These are phyloP conservation scores for Watersipora subatra DNA, from an alignment of 1,140 invertebrate species.

Conservation along the genomic window DNA sequence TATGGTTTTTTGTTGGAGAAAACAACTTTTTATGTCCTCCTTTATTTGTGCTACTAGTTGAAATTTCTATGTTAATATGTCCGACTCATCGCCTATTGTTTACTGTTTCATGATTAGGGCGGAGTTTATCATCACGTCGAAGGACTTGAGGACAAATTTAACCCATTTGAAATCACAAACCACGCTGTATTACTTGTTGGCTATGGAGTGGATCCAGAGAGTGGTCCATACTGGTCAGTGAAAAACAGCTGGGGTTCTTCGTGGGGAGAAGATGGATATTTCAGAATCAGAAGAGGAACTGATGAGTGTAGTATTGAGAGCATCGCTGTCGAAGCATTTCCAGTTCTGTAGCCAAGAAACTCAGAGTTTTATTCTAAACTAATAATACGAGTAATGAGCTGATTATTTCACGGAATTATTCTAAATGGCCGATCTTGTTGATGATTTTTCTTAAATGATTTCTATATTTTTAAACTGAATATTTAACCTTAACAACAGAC, in stretches of 20 bases:
- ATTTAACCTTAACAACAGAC: too few relatives aligned
- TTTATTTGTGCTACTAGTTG: too few relatives aligned
- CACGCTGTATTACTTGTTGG: conserved; percentile 37
- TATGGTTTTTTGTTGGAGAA: too few relatives aligned
- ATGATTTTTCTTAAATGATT: too few relatives aligned
- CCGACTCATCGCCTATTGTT: too few relatives aligned
- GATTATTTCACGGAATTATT: too few relatives aligned
- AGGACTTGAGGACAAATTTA: conserved; percentile 20
- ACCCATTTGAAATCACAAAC: conserved; percentile 37
- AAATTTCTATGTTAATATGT: too few relatives aligned
- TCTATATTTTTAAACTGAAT: too few relatives aligned
- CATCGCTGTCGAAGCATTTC: conserved; percentile 25
- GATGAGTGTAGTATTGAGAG: conserved; percentile 44
- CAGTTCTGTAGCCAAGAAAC: conserved; percentile 15
- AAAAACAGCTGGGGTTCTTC: conserved; percentile 45
- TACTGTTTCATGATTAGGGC: conserved; percentile 33
- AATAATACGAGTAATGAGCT: too few relatives aligned
- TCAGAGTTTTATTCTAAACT: too few relatives aligned
- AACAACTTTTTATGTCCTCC: too few relatives aligned
- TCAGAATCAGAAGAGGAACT: conserved; percentile 43
- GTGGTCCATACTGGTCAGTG: conserved; percentile 32
- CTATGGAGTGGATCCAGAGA: conserved; percentile 26
- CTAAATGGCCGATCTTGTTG: too few relatives aligned
- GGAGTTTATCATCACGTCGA: conserved; percentile 41
- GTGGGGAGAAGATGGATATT: conserved; percentile 48